Conservation (phyloP, 2,797 vertebrate genomes). For the Brachymystax lenok region DNA sequence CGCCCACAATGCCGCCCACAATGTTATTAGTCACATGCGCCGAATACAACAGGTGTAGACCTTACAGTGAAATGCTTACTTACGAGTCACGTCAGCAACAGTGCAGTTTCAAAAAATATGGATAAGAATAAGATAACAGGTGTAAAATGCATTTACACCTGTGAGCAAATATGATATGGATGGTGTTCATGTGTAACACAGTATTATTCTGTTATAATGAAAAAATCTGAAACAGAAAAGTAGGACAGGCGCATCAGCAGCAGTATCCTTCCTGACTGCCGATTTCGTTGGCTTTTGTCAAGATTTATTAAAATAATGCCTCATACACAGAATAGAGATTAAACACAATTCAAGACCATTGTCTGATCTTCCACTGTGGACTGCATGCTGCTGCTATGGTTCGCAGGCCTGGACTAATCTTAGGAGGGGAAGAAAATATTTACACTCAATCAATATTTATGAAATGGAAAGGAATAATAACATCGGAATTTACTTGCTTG, state of each 20-base stretch:
- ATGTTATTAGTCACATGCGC: no score
- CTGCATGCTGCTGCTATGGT: constrained; percentile 60
- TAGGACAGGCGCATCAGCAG: constrained; percentile 12
- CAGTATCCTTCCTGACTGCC: constrained; percentile 37
- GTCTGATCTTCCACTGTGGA: constrained; percentile 64
- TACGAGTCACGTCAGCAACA: no score
- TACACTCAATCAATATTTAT: constrained; percentile 69
- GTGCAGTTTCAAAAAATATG: no score
- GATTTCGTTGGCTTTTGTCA: constrained; percentile 46
- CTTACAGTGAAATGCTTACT: no score
- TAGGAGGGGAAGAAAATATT: constrained; percentile 53
- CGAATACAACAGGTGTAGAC: no score
- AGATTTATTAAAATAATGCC: constrained; percentile 54
- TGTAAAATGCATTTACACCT: not conserved
- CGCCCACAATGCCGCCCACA: no score
- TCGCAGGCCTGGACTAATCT: constrained; percentile 53
- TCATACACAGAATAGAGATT: constrained; percentile 41
- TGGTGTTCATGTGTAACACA: not conserved
- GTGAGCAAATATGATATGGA: not conserved
- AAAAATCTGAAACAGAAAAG: constrained; percentile 30
- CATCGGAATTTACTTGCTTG: constrained; percentile 20
- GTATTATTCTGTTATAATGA: constrained; percentile 26
- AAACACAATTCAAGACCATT: constrained; percentile 60
- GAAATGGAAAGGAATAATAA: constrained; percentile 30
- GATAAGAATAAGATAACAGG: no score